Evolutionary conservation across 1,140 invertebrate species (phyloP).

Genomic region (fruit fly (Drosophila melanogaster)): DNA sequence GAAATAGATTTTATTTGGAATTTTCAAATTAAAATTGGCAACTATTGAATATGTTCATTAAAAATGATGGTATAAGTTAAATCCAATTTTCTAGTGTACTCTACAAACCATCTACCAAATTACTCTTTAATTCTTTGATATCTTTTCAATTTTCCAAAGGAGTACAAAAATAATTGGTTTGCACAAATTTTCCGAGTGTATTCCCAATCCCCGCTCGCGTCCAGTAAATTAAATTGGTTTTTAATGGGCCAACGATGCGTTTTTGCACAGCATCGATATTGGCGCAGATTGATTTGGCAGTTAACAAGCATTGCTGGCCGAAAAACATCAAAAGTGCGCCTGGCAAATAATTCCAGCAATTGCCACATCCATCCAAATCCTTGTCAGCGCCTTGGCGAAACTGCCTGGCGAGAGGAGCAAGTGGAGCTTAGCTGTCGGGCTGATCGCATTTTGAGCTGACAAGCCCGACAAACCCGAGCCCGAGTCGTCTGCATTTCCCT

Average conservation of each 20-base stretch:
- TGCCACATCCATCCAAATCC: slow-evolving; percentile 48
- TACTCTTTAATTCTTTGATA: too few relatives aligned
- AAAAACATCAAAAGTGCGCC: slow-evolving; percentile 43
- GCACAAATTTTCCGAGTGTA: slow-evolving; percentile 1
- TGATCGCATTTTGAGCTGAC: slow-evolving; percentile 74
- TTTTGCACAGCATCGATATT: slow-evolving; percentile 48
- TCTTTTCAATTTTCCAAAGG: too few relatives aligned
- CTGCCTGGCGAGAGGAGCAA: slow-evolving; percentile 30
- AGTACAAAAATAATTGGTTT: too few relatives aligned
- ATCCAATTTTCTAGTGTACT: too few relatives aligned
- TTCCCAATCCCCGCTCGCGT: slow-evolving; percentile 1
- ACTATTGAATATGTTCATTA: too few relatives aligned
- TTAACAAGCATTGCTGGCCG: slow-evolving; percentile 53
- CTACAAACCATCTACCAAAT: too few relatives aligned
- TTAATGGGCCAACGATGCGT: slow-evolving; percentile 59
- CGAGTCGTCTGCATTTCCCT: slow-evolving; percentile 36
- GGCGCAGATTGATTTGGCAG: slow-evolving; percentile 65
- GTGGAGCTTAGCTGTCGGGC: slow-evolving; percentile 54
- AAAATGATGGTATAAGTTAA: too few relatives aligned
- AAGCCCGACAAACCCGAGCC: slow-evolving; percentile 14
- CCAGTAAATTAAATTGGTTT: slow-evolving; percentile 71
- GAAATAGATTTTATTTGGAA: too few relatives aligned
- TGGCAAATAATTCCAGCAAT: slow-evolving; percentile 62
- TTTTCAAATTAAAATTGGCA: too few relatives aligned
- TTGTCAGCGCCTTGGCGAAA: slow-evolving; percentile 60